Conservation (phyloP, 2,888 invertebrate species). For the Drosophila longiperda region DNA sequence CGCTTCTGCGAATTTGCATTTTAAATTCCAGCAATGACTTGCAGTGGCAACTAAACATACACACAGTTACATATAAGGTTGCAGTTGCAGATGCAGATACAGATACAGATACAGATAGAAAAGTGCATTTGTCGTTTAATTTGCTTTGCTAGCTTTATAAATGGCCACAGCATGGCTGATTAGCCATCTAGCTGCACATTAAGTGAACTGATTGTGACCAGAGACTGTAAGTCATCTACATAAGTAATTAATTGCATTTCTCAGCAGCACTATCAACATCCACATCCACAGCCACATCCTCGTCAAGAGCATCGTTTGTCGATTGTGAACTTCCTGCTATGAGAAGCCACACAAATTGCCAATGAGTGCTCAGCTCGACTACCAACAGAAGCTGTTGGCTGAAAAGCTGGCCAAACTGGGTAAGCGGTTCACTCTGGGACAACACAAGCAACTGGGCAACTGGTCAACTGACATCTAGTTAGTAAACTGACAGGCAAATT, state of each 20-base stretch:
- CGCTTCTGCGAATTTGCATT: constrained; percentile 76
- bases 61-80: constrained; percentile 21
- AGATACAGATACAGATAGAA: constrained; percentile 16
- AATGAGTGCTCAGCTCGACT: constrained; percentile 33
- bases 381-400: constrained; percentile 6
- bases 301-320: constrained; percentile 65
- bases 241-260: constrained; percentile 77
- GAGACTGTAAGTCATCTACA: constrained; percentile 58
- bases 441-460: constrained; percentile 3
- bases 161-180: constrained; percentile 65
- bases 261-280: constrained; percentile 38
- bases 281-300: constrained; percentile 35
- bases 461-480: constrained; percentile 12
- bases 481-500: constrained; percentile 38
- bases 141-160: constrained; percentile 65
- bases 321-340: constrained; percentile 75
- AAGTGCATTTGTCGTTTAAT: constrained; percentile 44
- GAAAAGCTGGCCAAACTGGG: constrained; percentile 5
- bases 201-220: constrained; percentile 68
- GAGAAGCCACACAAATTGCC: constrained; percentile 53
- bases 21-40: constrained; percentile 54
- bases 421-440: not conserved
- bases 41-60: constrained; percentile 6
- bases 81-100: constrained; percentile 18
- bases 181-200: constrained; percentile 59